Evolutionary conservation across 2,797 vertebrate genomes (phyloP), one percentile per base, ranked within the genome.

Genomic region (Helicolenus hilgendorfi): DNA sequence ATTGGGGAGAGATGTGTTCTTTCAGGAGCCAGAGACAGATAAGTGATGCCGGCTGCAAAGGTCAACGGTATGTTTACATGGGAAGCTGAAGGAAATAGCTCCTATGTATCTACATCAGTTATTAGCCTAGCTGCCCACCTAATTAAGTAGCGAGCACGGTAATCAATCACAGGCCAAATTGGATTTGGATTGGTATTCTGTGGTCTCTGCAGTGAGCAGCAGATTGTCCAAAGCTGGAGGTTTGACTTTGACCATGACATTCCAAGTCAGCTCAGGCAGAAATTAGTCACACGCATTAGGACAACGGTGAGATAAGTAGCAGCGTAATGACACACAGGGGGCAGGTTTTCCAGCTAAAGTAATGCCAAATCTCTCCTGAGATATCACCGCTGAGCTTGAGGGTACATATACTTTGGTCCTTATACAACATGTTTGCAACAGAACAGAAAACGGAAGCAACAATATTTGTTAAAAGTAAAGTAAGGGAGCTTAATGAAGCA

Each of bases 111-210:
- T 93, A 95, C 92, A 94, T 96, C 88, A 86, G 92, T 94, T 94
- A 94, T 96, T 96, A 96, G 91, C 89, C 83, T 92, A 72, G 90
- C 85, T 83, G 83, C 77, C 85, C 93, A 94, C 85, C 89, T 94
- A 95, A 97, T 97, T 95, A 96, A 91, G 81, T 83, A 55, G 81
- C 7, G 14, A 82, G 89, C 83, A 79, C 36, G 45, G 91, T 94
- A 93, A 97, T 97, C 95, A 97, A 96, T 97, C 95, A 96, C 81
- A 65, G 71, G 77, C 83, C 82, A 96, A 95, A 96, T 96, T 95
- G 89, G 92, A 96, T 97, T 95, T 93, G 92, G 84, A 90, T 93
- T 94, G 87, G 79, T 88, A 94, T 91, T 91, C 80, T 85, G 67
- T 91, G 89, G 82, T 83, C 70, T 87, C 84, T 45, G 82, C 84